Conservation (phyloP, 2,888 invertebrate species). For the Sinodicranocentrus sp. region DNA sequence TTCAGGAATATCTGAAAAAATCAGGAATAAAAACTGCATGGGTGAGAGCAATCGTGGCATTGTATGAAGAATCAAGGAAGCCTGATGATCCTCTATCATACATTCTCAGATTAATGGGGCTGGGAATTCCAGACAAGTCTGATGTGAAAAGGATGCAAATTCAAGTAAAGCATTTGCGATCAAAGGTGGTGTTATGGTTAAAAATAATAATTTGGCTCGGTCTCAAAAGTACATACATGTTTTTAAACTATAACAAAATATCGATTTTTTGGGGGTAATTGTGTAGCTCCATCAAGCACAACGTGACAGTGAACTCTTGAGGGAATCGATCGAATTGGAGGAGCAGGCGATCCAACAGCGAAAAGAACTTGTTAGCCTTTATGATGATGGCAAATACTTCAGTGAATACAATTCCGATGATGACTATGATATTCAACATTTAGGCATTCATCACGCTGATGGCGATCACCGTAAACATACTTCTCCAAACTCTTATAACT, state of each 20-base stretch:
- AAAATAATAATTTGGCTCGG: too few relatives aligned
- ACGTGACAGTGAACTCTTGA: conserved; percentile 7
- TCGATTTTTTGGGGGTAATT: neutral
- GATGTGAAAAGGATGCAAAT: conserved; percentile 27
- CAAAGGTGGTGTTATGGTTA: conserved; percentile 22
- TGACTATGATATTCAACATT: conserved; percentile 6
- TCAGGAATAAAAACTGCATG: conserved; percentile 60
- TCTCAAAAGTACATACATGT: too few relatives aligned
- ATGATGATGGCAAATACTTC: conserved; percentile 26
- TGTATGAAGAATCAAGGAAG: conserved; percentile 62
- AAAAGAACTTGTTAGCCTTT: neutral
- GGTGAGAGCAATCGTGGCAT: conserved; percentile 59
- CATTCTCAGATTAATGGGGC: conserved; percentile 54
- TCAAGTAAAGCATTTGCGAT: conserved; percentile 20
- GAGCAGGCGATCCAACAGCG: conserved; percentile 23
- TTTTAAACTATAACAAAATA: too few relatives aligned
- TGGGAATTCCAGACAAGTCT: conserved; percentile 43
- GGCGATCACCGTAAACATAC: neutral
- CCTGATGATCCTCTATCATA: conserved; percentile 63
- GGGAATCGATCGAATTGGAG: neutral
- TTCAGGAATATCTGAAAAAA: conserved; percentile 28
- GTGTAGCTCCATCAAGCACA: neutral
- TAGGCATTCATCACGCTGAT: neutral
- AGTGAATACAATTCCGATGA: conserved; percentile 23
- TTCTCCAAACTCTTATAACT: neutral